phyloP scores from a whole-genome alignment of 1,140 invertebrate species.

The Metopolophium dirhodum region DNA sequence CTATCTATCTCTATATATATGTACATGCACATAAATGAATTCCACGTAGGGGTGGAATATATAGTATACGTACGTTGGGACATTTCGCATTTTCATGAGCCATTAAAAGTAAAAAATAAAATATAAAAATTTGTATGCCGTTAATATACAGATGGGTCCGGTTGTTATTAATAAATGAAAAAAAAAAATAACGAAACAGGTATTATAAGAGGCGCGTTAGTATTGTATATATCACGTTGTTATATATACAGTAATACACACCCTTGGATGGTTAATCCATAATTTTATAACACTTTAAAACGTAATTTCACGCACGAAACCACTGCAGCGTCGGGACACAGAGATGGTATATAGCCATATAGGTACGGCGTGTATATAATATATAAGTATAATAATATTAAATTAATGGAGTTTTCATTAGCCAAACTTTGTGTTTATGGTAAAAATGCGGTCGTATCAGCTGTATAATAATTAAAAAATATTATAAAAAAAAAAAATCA shows the following conservation, averaged over 20 bases:
- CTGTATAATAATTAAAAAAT: conserved; percentile 40
- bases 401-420: conserved; percentile 55
- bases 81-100: background rate
- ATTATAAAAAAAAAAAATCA: background rate
- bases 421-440: background rate
- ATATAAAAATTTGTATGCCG: background rate
- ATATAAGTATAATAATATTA: background rate
- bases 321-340: background rate
- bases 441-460: background rate
- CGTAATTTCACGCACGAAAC: conserved; percentile 49
- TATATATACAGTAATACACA: background rate
- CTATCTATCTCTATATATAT: no score
- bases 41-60: no score
- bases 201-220: background rate
- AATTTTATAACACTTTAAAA: conserved; percentile 56
- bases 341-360: background rate
- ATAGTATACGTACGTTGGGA: background rate
- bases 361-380: background rate
- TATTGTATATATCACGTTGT: background rate
- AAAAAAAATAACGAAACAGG: conserved; percentile 39
- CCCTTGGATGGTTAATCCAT: conserved; percentile 40
- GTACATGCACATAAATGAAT: background rate
- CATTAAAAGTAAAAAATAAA: background rate
- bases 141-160: conserved; percentile 4
- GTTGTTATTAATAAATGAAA: conserved; percentile 47